phyloP scores from a whole-genome alignment of 2,797 vertebrate genomes.

The Pangasius sanitwongsei region DNA sequence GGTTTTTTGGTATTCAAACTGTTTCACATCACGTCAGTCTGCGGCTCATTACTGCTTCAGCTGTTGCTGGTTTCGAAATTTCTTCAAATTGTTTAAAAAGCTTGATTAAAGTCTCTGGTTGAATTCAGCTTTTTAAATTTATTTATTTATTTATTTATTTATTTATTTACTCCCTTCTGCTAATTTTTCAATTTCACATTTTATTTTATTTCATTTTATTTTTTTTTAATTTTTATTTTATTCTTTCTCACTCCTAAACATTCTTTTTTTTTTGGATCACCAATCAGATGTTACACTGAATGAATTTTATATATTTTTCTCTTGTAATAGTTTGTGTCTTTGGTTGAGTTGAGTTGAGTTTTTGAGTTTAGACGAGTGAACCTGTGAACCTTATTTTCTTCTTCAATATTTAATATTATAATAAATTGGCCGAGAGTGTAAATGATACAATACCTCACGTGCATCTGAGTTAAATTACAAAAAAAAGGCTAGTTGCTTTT shows the following conservation, averaged over 20 bases:
- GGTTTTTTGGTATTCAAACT: neutral
- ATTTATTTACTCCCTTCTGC: too few relatives aligned
- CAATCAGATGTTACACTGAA: too few relatives aligned
- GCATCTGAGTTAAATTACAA: neutral
- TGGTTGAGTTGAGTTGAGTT: too few relatives aligned
- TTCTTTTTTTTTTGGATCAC: neutral
- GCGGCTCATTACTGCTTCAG: neutral
- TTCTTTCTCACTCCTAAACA: neutral
- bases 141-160: neutral
- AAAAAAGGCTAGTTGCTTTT: too few relatives aligned
- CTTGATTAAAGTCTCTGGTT: neutral
- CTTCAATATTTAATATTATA: neutral
- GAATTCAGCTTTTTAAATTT: neutral
- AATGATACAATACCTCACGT: neutral
- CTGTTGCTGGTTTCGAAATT: neutral
- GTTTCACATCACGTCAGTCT: neutral
- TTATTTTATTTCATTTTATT: neutral
- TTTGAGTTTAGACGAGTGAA: neutral
- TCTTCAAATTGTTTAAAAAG: neutral
- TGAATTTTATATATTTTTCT: neutral
- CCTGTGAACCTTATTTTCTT: neutral
- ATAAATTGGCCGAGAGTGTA: neutral
- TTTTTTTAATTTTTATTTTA: too few relatives aligned
- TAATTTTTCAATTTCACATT: neutral
- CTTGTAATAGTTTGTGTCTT: neutral